phyloP scores from a whole-genome alignment of 2,888 invertebrate genomes.

The Ophion slaviceki region DNA sequence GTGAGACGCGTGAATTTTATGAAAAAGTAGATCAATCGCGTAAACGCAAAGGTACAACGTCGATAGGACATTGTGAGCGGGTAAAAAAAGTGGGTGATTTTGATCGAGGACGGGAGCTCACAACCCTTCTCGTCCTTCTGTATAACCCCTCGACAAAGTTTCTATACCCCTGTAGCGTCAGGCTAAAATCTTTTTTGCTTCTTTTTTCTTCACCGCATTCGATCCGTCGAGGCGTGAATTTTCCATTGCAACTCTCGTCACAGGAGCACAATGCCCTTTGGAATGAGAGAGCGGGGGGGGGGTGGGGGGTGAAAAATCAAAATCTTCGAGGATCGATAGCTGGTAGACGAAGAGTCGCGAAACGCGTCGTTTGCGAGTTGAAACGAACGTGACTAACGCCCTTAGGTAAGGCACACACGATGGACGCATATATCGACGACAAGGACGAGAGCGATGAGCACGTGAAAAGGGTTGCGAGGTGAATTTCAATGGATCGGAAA shows the following conservation, averaged over 20 bases:
- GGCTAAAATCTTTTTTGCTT: conserved; percentile 56
- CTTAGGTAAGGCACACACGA: neutral
- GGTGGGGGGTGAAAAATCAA: conserved; percentile 63
- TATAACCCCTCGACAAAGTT: conserved; percentile 39
- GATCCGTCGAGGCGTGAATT: conserved; percentile 73
- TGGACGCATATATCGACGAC: conserved; percentile 4
- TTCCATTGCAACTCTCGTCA: conserved; percentile 66
- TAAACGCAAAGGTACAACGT: conserved; percentile 16
- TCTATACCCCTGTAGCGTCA: conserved; percentile 16
- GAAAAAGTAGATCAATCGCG: conserved; percentile 30
- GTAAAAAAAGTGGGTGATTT: conserved; percentile 38
- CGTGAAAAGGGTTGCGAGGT: conserved; percentile 70
- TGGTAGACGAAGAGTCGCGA: neutral
- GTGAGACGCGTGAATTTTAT: conserved; percentile 18
- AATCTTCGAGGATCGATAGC: conserved; percentile 26
- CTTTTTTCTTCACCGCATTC: conserved; percentile 56
- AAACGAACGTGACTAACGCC: conserved; percentile 9
- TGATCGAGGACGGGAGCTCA: neutral
- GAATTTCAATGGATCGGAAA: conserved; percentile 65
- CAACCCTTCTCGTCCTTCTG: conserved; percentile 25
- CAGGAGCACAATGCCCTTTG: conserved; percentile 54
- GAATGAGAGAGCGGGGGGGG: conserved; percentile 20
- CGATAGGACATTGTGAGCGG: neutral
- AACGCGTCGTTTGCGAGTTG: neutral
- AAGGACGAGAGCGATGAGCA: conserved; percentile 39